Evolutionary conservation across 2,113 vertebrate genomes (phyloP).

Genomic region (Hyperoodon ampullatus): DNA sequence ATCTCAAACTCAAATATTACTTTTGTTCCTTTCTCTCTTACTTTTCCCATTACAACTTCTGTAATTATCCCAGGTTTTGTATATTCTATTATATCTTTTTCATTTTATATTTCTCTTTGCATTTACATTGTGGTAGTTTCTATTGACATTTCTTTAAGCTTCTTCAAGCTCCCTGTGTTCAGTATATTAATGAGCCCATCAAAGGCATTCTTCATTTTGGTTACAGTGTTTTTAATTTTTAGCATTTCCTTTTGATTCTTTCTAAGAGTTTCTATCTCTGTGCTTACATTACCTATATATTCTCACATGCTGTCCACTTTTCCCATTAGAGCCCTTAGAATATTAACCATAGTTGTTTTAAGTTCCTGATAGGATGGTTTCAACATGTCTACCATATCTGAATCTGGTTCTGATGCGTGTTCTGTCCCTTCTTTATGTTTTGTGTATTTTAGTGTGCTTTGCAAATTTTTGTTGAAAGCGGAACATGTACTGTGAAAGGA

Average conservation of each 20-base stretch:
- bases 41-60: not conserved
- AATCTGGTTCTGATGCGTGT: not conserved
- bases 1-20: not conserved
- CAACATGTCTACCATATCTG: not conserved
- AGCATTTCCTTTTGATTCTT: not conserved
- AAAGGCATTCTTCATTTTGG: not conserved
- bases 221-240: not conserved
- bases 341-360: not conserved
- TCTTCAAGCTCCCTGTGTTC: not conserved
- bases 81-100: not conserved
- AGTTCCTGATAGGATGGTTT: not conserved
- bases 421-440: not conserved
- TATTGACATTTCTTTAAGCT: not conserved
- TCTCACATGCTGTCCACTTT: not conserved
- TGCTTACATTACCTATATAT: not conserved
- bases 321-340: not conserved
- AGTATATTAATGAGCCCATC: not conserved
- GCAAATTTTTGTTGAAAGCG: not conserved
- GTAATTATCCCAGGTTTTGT: not conserved
- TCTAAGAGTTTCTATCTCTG: not conserved
- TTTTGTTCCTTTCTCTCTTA: not conserved
- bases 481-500: not conserved
- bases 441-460: not conserved
- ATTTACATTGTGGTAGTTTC: not conserved
- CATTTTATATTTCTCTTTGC: not conserved